These are phyloP conservation scores for Cephalophus harveyi DNA, from an alignment of 2,113 vertebrate species.

Conservation along the genomic window DNA sequence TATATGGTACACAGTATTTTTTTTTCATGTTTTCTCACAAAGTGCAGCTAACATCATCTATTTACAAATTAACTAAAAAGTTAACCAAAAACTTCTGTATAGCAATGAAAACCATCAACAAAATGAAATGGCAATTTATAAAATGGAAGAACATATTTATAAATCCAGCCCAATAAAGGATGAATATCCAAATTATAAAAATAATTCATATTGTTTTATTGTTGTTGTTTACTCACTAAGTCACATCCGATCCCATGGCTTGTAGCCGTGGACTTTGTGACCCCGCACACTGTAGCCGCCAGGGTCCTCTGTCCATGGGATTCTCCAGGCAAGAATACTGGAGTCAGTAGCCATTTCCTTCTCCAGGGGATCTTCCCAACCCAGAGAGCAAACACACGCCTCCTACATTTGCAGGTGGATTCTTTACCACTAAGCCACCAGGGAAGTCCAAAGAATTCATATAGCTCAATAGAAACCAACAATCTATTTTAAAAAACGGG, in stretches of 20 bases:
- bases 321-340: not conserved
- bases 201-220: not conserved
- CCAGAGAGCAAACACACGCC: not conserved
- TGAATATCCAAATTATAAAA: not conserved
- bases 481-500: not conserved
- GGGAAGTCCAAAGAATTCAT: not conserved
- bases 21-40: not conserved
- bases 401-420: not conserved
- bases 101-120: not conserved
- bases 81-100: not conserved
- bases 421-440: not conserved
- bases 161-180: not conserved
- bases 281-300: not conserved
- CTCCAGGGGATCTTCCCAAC: not conserved
- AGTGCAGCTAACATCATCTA: not conserved
- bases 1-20: not conserved
- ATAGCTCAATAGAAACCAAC: not conserved
- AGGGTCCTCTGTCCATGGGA: not conserved
- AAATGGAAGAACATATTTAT: not conserved
- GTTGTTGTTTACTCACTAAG: not conserved
- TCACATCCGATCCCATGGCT: not conserved
- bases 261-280: not conserved
- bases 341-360: not conserved
- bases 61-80: not conserved
- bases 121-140: not conserved